These are phyloP conservation scores for Pithys albifrons DNA, from an alignment of 2,113 vertebrate genomes.

Conservation along the genomic window DNA sequence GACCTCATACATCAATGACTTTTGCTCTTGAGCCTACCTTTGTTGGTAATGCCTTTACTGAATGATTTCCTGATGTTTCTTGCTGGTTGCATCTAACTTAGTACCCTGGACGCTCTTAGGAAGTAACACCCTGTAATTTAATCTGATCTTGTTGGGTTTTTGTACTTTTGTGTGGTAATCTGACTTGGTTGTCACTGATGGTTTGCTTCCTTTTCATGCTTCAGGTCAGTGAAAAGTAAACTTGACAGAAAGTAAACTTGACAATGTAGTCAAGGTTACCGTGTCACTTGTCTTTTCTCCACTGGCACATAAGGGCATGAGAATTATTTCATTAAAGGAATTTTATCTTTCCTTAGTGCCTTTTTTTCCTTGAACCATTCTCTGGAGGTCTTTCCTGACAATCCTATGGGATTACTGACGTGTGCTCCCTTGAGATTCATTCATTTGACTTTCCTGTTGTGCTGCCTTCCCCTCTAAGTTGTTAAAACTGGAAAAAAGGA, in stretches of 20 bases:
- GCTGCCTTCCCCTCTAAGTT: background rate
- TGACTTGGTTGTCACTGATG: background rate
- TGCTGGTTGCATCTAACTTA: background rate
- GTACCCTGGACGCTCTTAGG: background rate
- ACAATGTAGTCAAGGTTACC: background rate
- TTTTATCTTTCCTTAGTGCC: background rate
- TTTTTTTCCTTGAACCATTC: background rate
- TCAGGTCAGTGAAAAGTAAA: background rate
- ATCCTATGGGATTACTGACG: background rate
- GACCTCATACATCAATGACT: background rate
- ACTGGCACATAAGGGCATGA: background rate
- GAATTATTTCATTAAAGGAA: background rate
- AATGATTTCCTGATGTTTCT: background rate
- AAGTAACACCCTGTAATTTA: background rate
- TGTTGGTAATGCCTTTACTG: background rate
- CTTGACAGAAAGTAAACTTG: too few species aligned
- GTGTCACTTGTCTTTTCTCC: background rate
- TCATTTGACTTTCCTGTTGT: background rate
- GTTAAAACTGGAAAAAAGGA: background rate
- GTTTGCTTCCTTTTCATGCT: background rate
- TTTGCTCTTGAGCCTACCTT: background rate
- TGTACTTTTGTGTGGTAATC: background rate
- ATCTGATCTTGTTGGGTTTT: background rate
- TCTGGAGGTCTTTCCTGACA: background rate
- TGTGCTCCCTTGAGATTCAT: background rate